Evolutionary conservation across 2,113 vertebrate genomes (phyloP).

Genomic region (Clarias magur): DNA sequence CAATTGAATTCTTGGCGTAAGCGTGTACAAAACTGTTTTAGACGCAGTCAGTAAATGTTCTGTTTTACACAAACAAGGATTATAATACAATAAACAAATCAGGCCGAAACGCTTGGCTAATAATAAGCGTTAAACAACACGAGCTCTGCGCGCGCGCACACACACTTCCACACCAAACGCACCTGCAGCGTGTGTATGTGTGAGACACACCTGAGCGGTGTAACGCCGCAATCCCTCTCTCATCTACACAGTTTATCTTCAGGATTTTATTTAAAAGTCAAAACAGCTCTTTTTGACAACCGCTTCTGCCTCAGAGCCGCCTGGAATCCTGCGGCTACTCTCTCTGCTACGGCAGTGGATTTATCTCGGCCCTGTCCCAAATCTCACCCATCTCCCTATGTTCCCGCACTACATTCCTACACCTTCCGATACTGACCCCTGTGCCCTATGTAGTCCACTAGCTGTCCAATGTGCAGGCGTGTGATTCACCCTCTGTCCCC

Average conservation of each 20-base stretch:
- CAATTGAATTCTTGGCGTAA: not conserved
- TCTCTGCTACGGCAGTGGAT: not conserved
- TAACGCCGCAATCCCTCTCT: not conserved
- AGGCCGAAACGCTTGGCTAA: constrained; percentile 9
- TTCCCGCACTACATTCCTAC: not conserved
- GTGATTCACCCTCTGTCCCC: not conserved
- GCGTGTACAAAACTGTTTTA: no score
- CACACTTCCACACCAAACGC: not conserved
- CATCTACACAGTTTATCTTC: not conserved
- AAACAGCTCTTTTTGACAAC: constrained; percentile 11
- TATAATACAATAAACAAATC: constrained; percentile 16
- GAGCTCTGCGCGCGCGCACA: not conserved
- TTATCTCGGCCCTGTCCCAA: not conserved
- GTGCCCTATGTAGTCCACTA: constrained; percentile 6
- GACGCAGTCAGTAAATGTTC: not conserved
- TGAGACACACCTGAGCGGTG: not conserved
- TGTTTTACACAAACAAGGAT: not conserved
- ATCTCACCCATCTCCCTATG: not conserved
- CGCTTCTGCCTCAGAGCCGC: not conserved
- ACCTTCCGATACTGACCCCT: not conserved
- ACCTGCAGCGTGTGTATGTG: constrained; percentile 7
- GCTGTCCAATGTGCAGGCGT: not conserved
- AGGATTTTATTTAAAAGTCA: not conserved
- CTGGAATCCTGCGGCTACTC: not conserved
- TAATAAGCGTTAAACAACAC: constrained; percentile 1